Evolutionary conservation across 2,797 vertebrate species (phyloP).

Genomic region (Sebastes diploproa): DNA sequence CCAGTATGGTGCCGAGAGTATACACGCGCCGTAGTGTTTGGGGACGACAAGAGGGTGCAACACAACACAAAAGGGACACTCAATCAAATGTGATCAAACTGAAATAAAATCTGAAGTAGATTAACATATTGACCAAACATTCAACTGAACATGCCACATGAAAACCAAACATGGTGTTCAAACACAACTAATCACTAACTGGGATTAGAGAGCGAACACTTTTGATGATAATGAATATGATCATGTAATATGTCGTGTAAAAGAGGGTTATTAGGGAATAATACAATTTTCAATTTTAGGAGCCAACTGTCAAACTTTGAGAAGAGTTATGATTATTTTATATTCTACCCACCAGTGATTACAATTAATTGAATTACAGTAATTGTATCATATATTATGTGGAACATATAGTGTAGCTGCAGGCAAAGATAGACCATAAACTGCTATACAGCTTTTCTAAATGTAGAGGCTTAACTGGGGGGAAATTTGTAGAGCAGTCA

Average conservation of each 20-base stretch:
- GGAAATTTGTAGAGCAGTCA: background rate
- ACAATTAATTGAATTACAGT: background rate
- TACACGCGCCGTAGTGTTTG: background rate
- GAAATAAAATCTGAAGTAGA: background rate
- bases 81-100: background rate
- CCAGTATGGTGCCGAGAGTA: background rate
- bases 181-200: background rate
- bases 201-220: background rate
- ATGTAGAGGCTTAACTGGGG: background rate
- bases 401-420: background rate
- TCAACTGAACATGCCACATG: background rate
- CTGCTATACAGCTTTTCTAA: background rate
- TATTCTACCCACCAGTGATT: background rate
- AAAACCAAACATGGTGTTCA: background rate
- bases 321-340: background rate
- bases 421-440: background rate
- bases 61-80: background rate
- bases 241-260: background rate
- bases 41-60: background rate
- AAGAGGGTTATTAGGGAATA: background rate
- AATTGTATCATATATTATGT: background rate
- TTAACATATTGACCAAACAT: background rate
- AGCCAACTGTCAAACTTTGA: background rate
- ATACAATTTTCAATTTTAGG: background rate
- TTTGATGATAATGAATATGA: background rate